Evolutionary conservation across 2,888 invertebrate genomes (phyloP), one percentile per base, ranked within the genome.

Genomic region (Biston betularia): DNA sequence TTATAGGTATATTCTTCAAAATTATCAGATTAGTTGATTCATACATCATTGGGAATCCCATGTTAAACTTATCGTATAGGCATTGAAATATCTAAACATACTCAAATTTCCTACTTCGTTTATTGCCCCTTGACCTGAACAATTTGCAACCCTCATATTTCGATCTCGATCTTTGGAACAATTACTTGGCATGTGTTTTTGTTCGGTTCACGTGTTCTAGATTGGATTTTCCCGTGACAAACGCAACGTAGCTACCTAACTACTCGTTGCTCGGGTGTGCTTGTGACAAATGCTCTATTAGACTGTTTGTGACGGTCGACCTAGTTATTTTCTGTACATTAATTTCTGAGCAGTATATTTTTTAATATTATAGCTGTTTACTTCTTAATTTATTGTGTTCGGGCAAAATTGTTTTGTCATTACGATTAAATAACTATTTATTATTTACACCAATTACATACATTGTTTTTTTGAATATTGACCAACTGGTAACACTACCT

Each of bases 151-250:
- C 35, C 34, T 38, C 1, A n/a, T 46, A 46, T 57, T 33, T 33
- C 14, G 15, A 15, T 35, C 35, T 11, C 15, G 14, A 57, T 55
- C 42, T 49, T 38, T 15, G 34, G 15, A 54, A 54, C 63, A 24
- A 55, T 68, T 42, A 66, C 57, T 42, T 59, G 54, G 45, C 33
- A 59, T 52, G 62, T 58, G 67, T 64, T 61, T 46, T 50, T 38
- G 44, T 58, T 46, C 61, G 59, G 66, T 69, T 70, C 69, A 69
- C 66, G 69, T 68, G 69, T 58, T 50, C 50, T 45, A 61, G 62
- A 72, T 74, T 72, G 74, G 72, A 60, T 71, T 74, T 74, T 69
- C 74, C 72, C 69, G 68, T 71, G 69, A 70, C 72, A 68, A 55
- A 66, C 68, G 46, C 68, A 57, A 56, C 56, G 42, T 11, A 35